Evolutionary conservation across 2,797 vertebrate species (phyloP).

Genomic region (Coranthus polyacanthus): DNA sequence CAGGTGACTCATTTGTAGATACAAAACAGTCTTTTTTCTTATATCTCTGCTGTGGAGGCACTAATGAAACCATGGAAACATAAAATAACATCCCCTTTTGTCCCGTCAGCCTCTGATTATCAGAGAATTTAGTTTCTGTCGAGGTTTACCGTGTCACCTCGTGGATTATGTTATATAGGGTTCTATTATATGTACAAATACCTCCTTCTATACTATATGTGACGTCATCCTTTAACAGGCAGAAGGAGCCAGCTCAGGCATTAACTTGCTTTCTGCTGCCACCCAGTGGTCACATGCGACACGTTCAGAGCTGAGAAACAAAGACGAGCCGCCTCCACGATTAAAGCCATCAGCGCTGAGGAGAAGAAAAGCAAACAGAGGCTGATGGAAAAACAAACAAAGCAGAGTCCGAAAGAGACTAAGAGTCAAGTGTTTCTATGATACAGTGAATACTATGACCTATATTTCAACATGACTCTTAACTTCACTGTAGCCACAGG

Average conservation of each 20-base stretch:
- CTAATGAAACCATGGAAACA: too few relatives aligned
- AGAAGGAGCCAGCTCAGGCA: background rate
- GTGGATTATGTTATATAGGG: background rate
- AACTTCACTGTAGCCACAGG: conserved; percentile 18
- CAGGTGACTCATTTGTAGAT: too few relatives aligned
- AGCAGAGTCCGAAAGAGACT: too few relatives aligned
- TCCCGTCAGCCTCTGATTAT: too few relatives aligned
- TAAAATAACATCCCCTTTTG: too few relatives aligned
- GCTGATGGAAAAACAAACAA: background rate
- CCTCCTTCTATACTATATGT: conserved; percentile 30
- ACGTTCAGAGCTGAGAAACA: conserved; percentile 13
- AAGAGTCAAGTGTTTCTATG: background rate
- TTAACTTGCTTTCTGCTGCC: conserved; percentile 54
- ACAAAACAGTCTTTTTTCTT: too few relatives aligned
- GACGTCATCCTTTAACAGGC: conserved; percentile 59
- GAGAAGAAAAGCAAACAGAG: too few relatives aligned
- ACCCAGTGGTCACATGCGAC: conserved; percentile 48
- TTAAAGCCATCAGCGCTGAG: background rate
- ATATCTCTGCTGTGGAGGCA: too few relatives aligned
- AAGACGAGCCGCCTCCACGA: background rate
- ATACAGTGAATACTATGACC: background rate
- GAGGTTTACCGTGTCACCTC: too few relatives aligned
- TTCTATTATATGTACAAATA: background rate
- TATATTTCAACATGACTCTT: background rate
- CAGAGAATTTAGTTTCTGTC: too few relatives aligned